A percentile compares a stretch with the other conserved stretches of the same genome.
These are phyloP conservation scores for Osmoderma eremita DNA, from an alignment of 2,888 invertebrate genomes.

Conservation along the genomic window DNA sequence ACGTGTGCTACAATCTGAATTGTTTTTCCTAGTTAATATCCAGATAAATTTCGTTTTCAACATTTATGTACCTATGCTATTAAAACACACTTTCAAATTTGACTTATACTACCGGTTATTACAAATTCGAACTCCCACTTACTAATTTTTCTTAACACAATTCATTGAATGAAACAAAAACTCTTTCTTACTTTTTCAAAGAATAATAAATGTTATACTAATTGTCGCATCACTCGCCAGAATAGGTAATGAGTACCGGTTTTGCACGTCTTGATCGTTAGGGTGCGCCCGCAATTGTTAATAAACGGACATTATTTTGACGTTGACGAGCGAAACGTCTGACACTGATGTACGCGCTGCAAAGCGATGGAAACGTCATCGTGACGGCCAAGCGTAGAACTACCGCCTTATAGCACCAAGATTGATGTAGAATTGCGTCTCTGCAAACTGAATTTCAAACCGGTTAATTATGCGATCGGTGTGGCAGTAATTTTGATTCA, in stretches of 20 bases:
- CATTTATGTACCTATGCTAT: too few species aligned
- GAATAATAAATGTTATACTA: too few species aligned
- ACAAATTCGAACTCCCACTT: too few species aligned
- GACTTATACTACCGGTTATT: too few species aligned
- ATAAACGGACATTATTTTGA: slow-evolving; percentile 39
- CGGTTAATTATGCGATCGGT: slow-evolving; percentile 24
- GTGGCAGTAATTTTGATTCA: slow-evolving; percentile 24
- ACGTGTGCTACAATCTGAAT: too few species aligned
- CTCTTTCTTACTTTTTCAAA: too few species aligned
- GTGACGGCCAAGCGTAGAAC: slow-evolving; percentile 3
- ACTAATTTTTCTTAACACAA: too few species aligned
- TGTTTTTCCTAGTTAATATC: too few species aligned
- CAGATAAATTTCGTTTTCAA: too few species aligned
- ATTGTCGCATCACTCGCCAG: too few species aligned
- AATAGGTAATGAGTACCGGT: slow-evolving; percentile 12
- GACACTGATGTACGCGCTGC: slow-evolving; percentile 39
- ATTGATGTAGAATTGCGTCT: slow-evolving; percentile 29
- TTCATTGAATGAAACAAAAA: too few species aligned
- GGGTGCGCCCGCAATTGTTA: slow-evolving; percentile 24
- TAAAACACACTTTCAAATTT: too few species aligned
- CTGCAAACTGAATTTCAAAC: slow-evolving; percentile 29
- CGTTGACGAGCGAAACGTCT: slow-evolving; percentile 36
- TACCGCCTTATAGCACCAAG: slow-evolving; percentile 14
- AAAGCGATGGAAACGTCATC: slow-evolving; percentile 7
- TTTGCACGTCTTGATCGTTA: slow-evolving; percentile 14